Evolutionary conservation across 2,888 invertebrate genomes (phyloP), one percentile per base, ranked within the genome.

Genomic region (Papilio protenor): DNA sequence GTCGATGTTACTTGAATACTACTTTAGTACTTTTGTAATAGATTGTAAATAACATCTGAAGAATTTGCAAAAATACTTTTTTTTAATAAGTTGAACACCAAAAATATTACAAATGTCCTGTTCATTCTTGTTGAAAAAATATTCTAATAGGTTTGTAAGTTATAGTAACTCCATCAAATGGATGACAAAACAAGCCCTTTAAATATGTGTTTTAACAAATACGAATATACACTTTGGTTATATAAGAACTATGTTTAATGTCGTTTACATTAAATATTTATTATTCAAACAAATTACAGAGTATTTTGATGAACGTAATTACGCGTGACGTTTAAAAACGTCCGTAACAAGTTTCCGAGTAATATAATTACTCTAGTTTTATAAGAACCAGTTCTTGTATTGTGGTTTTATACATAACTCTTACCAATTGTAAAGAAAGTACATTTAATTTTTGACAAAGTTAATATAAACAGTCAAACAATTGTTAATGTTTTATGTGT

Each of bases 361-460:
- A n/a, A 57, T 27, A 40, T 23, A 52, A 47, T 69, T 69, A 73
- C 55, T 3, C 11, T 40, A 70, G 52, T 75, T 75, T 75, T 64
- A 27, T 74, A 66, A 66, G 40, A 75, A 75, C 64, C 33, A 21
- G 74, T 75, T 75, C 27, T 52, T 72, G n/a, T 72, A 40, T 55
- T 72, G 52, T n/a, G 45, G 40, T 72, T 55, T 72, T 11, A 55
- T 72, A 52, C 52, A 10, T 52, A 72, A 72, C 12, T 33, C 0
- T 40, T 33, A 55, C 2, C 27, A 72, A 72, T 21, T 18, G 66
- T 69, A 66, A n/a, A 66, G 40, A 64, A 66, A 66, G 61, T 61
- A 27, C 6, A 1, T 61, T 23, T 27, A 61, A 16, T 14, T 27
- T 61, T 16, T 0, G 27, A 61, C 33, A 33, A 27, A 27, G 33